These are phyloP conservation scores for Rhadina sibilatrix DNA, from an alignment of 2,113 vertebrate genomes.

Conservation along the genomic window DNA sequence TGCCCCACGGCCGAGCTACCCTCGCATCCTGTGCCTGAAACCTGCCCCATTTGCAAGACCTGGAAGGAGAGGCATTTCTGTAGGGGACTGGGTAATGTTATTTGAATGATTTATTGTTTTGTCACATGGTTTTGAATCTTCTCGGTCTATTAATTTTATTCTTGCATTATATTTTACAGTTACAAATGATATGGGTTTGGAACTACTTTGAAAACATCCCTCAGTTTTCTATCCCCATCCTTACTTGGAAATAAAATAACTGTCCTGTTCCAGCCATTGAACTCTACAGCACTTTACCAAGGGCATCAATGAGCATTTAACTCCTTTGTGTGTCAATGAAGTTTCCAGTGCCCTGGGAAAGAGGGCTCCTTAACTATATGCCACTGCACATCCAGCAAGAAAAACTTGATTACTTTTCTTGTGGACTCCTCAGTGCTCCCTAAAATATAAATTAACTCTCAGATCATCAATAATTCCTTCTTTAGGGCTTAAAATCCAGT, in stretches of 20 bases:
- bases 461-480: background rate
- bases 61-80: background rate
- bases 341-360: background rate
- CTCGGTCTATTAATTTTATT: background rate
- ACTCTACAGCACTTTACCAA: background rate
- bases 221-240: background rate
- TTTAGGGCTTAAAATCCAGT: background rate
- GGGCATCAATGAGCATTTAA: background rate
- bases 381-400: background rate
- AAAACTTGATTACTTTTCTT: background rate
- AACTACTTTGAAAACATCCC: background rate
- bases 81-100: background rate
- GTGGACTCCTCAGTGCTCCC: background rate
- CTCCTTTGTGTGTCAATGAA: background rate
- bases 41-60: background rate
- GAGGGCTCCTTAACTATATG: background rate
- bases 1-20: background rate
- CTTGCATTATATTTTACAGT: background rate
- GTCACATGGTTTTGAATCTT: background rate
- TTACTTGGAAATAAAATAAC: background rate
- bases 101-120: background rate
- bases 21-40: fast-evolving
- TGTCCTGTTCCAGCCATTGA: background rate
- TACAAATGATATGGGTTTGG: fast-evolving
- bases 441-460: background rate